Conservation (phyloP, 2,113 vertebrate genomes). For the Sorex araneus region DNA sequence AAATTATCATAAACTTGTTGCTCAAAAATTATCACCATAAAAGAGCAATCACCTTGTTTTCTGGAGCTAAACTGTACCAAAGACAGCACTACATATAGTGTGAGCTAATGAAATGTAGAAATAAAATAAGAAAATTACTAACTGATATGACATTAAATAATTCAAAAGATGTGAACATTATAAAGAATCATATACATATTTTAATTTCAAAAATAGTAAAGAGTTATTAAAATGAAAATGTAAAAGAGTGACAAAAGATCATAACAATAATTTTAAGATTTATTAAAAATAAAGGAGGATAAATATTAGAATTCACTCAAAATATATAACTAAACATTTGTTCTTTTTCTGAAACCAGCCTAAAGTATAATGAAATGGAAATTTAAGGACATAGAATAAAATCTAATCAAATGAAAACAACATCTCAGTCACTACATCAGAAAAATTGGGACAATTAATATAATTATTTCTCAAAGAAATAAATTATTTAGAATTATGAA, state of each 20-base stretch:
- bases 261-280: neutral
- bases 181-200: neutral
- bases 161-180: neutral
- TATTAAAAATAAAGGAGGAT: neutral
- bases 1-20: neutral
- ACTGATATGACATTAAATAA: neutral
- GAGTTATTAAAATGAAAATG: conserved; percentile 8
- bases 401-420: neutral
- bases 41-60: neutral
- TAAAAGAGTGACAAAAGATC: neutral
- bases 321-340: neutral
- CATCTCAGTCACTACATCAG: neutral
- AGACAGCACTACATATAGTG: neutral
- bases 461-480: neutral
- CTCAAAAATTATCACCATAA: neutral
- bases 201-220: conserved; percentile 1
- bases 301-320: neutral
- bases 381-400: neutral
- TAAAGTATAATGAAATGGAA: neutral
- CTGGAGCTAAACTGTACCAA: neutral
- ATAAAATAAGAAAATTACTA: neutral
- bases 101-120: neutral
- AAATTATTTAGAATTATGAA: neutral
- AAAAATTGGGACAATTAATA: neutral
- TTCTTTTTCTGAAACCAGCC: neutral